Evolutionary conservation across 2,888 invertebrate species (phyloP).

Genomic region (Aethes cnicana): DNA sequence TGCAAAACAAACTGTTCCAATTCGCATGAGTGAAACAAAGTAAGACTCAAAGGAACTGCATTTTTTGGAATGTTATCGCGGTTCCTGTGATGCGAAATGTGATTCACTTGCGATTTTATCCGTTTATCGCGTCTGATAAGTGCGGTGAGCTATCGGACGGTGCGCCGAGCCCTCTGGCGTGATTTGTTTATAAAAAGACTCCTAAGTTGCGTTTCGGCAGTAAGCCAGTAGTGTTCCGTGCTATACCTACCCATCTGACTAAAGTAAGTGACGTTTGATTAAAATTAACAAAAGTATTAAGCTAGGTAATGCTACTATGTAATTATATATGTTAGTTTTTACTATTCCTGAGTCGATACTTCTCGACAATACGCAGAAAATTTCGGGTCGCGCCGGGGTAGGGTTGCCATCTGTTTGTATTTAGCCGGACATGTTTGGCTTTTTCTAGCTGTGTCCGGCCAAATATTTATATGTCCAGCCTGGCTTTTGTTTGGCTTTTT

Average conservation of each 20-base stretch:
- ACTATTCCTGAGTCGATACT: no score
- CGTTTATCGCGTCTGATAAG: constrained; percentile 18
- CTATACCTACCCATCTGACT: no score
- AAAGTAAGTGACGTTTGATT: constrained; percentile 13
- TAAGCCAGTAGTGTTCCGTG: constrained; percentile 28
- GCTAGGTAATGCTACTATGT: no score
- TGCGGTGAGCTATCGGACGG: constrained; percentile 39
- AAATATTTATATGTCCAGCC: no score
- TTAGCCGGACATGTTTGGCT: no score
- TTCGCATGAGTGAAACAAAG: constrained; percentile 15
- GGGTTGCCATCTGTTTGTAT: no score
- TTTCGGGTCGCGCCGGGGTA: no score
- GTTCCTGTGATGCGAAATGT: constrained; percentile 8
- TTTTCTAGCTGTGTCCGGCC: no score
- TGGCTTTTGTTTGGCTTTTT: no score
- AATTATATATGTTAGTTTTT: no score
- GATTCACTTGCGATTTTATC: constrained; percentile 12
- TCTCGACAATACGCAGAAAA: no score
- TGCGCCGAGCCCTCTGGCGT: constrained; percentile 43
- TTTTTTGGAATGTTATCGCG: constrained; percentile 16
- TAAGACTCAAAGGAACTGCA: constrained; percentile 10
- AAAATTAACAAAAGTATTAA: no score
- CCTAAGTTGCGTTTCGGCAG: constrained; percentile 37
- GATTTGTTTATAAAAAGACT: constrained; percentile 58
- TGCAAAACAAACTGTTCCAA: background rate